Percentiles rank a stretch among this genome's conserved stretches.
Conservation (phyloP, 2,113 vertebrate genomes). For the Pollachius pollachius region DNA sequence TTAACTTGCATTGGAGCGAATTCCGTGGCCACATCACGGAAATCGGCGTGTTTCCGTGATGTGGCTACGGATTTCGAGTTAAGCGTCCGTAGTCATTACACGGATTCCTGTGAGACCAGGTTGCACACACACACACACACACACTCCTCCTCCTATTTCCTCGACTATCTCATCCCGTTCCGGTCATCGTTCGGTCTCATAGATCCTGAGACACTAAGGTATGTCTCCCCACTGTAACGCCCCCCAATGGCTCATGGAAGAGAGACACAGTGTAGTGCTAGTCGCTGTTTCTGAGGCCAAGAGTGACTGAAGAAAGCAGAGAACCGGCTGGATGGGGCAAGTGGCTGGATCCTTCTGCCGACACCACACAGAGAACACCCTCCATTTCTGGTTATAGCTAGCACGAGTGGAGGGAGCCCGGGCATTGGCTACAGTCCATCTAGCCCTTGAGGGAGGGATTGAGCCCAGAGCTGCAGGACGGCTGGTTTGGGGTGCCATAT, state of each 20-base stretch:
- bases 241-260: neutral
- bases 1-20: too few species aligned
- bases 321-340: neutral
- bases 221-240: neutral
- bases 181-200: conserved; percentile 1
- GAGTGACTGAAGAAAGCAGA: neutral
- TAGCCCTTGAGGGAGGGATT: conserved; percentile 10
- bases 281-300: neutral
- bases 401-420: neutral
- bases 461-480: neutral
- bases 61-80: too few species aligned
- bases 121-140: too few species aligned
- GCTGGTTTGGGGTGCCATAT: conserved; percentile 1
- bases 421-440: neutral
- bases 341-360: neutral
- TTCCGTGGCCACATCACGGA: too few species aligned
- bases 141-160: neutral
- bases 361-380: neutral
- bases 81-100: too few species aligned
- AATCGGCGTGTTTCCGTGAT: too few species aligned
- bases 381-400: neutral
- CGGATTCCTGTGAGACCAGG: too few species aligned
- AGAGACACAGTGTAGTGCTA: neutral
- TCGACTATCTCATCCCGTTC: neutral
- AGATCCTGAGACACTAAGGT: neutral